A percentile compares a stretch with the other conserved stretches of the same genome.
phyloP scores from a whole-genome alignment of 2,113 vertebrate species.

The human (Homo sapiens) region GRCh38 chr17:17845501-17846000 shows the following conservation, averaged over 20 bases:
- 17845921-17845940: background rate
- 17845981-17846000: background rate
- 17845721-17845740: background rate
- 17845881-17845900: background rate
- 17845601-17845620: background rate
- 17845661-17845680: background rate
- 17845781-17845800: background rate
- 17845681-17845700: background rate
- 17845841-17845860: background rate
- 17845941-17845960: background rate
- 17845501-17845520: background rate
- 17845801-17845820: rapidly evolving
- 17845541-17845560: background rate
- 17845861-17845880: background rate
- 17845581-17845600: rapidly evolving
- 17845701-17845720: background rate
- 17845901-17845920: background rate
- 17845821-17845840: background rate
- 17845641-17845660: background rate
- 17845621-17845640: background rate
- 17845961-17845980: background rate
- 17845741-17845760: background rate
- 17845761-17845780: background rate
- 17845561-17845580: rapidly evolving
- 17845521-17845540: background rate